A percentile compares a stretch with the other conserved stretches of the same genome.
phyloP scores from a whole-genome alignment of 1,140 invertebrate genomes.

The Dendroctonus ponderosae region DNA sequence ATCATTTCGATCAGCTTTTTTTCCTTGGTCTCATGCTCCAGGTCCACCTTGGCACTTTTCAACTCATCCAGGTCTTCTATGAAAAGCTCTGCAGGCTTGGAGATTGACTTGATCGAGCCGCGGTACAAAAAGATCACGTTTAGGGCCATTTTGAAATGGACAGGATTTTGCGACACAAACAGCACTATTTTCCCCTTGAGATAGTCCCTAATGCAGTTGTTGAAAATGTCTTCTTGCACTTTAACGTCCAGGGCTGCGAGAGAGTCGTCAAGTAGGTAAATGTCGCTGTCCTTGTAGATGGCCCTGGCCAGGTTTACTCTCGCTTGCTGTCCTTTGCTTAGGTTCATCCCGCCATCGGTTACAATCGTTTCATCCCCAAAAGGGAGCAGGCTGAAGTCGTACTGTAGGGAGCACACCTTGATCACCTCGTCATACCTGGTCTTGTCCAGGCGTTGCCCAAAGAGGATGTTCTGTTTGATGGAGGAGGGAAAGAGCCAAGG shows the following conservation, averaged over 20 bases:
- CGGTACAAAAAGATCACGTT: constrained; percentile 63
- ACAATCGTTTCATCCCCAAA: constrained; percentile 77
- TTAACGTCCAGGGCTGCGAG: constrained; percentile 79
- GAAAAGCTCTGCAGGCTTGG: constrained; percentile 44
- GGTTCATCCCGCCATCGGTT: constrained; percentile 74
- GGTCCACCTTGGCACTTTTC: not conserved
- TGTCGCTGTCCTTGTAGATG: constrained; percentile 74
- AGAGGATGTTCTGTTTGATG: constrained; percentile 63
- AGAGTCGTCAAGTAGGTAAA: constrained; percentile 81
- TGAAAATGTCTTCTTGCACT: constrained; percentile 79
- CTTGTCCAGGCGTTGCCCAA: constrained; percentile 52
- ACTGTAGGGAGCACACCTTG: constrained; percentile 65
- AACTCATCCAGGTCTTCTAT: not conserved
- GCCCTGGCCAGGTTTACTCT: constrained; percentile 84
- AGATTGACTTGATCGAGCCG: constrained; percentile 52
- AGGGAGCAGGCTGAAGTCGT: constrained; percentile 68
- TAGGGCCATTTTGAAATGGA: constrained; percentile 77
- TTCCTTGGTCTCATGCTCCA: constrained; percentile 14
- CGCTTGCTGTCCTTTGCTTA: constrained; percentile 87
- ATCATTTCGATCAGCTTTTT: constrained; percentile 19
- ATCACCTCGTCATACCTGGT: constrained; percentile 40
- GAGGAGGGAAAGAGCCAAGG: constrained; percentile 66
- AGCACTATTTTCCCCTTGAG: constrained; percentile 71
- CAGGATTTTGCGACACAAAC: constrained; percentile 78
- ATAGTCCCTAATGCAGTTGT: constrained; percentile 67